Base-by-base conservation (phyloP, 2,797 vertebrate genomes). In the Parauchenoglanis ngamensis region DNA sequence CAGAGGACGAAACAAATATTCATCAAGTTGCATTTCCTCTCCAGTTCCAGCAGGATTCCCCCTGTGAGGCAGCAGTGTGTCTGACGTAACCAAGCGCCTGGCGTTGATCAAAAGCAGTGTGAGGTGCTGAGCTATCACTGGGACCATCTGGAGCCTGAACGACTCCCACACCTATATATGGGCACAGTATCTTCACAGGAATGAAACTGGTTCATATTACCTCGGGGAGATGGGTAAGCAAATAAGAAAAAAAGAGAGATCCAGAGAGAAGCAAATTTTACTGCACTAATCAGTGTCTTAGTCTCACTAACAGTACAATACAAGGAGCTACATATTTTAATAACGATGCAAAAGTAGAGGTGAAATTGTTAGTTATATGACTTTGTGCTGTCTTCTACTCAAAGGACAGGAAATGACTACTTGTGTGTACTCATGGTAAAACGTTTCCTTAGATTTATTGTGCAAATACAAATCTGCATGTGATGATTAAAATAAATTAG, bases 81-180 rank as follows among this genome's bases (percentile, higher is more conserved):
- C 85, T 90, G 87, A 90, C 87, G 89, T 87, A 90, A 88, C 85
- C 25, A 2, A 85, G 89, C 1, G 85, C 83, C 85, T 85, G 46
- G 77, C 77, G 52, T 81, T 84, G 85, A 86, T 86, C 89, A 82
- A 87, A 90, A 90, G 76, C 89, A 90, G 89, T 87, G 83, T 90
- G 89, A 87, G 87, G 72, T 82, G 61, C 81, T 82, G 83, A 88
- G 89, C 83, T 72, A 88, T 87, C 89, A 83, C 85, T 86, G 86
- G 78, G 87, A 88, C 89, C 87, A 90, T 90, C 89, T 90, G 89
- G 87, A 90, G 85, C 86, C 80, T 73, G 12, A 85, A 61, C 57
- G 63, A 84, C 77, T 87, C 70, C 77, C 63, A 78, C 80, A 88
- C 89, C 89, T 87, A 88, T 85, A 88, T 88, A 89, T 89, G 83